Conservation (phyloP, 2,113 vertebrate species). For the Machaerirhynchus nigripectus region DNA sequence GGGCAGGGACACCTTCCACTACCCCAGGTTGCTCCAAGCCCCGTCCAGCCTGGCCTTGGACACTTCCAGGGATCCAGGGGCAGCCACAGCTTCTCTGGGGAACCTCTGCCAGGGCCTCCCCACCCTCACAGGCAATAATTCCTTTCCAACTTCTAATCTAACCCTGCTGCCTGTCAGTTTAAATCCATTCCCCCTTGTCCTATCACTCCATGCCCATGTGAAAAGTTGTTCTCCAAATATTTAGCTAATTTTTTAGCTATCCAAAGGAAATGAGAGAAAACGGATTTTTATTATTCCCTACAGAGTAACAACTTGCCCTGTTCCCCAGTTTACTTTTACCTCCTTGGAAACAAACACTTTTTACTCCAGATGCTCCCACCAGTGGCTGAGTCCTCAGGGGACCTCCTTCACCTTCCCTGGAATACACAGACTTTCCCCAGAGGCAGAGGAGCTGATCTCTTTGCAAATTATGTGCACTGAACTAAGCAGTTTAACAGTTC, state of each 20-base stretch:
- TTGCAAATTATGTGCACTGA: constrained; percentile 63
- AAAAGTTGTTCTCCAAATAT: background rate
- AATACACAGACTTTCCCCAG: constrained; percentile 41
- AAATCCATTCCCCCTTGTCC: background rate
- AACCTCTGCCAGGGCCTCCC: fast-evolving
- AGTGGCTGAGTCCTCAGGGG: constrained; percentile 28
- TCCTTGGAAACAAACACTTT: constrained; percentile 72
- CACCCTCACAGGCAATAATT: fast-evolving
- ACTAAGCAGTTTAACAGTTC: constrained; percentile 65
- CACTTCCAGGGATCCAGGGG: background rate
- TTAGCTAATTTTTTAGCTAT: constrained; percentile 61
- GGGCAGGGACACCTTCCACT: fast-evolving
- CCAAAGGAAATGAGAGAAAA: constrained; percentile 80
- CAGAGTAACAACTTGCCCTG: constrained; percentile 69
- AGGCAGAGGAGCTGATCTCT: constrained; percentile 73
- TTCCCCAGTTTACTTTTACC: constrained; percentile 72
- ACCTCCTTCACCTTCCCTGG: background rate
- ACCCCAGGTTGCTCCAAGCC: fast-evolving
- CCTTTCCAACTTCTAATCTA: background rate
- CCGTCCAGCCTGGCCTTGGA: fast-evolving
- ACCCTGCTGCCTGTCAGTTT: background rate
- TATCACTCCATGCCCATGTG: background rate
- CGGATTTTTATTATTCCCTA: constrained; percentile 77
- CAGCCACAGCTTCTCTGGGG: background rate
- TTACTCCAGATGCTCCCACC: constrained; percentile 71